A percentile compares a stretch with the other conserved stretches of the same genome.
These are phyloP conservation scores for Eucera pruinosa DNA, from an alignment of 2,888 invertebrate genomes.

Conservation along the genomic window DNA sequence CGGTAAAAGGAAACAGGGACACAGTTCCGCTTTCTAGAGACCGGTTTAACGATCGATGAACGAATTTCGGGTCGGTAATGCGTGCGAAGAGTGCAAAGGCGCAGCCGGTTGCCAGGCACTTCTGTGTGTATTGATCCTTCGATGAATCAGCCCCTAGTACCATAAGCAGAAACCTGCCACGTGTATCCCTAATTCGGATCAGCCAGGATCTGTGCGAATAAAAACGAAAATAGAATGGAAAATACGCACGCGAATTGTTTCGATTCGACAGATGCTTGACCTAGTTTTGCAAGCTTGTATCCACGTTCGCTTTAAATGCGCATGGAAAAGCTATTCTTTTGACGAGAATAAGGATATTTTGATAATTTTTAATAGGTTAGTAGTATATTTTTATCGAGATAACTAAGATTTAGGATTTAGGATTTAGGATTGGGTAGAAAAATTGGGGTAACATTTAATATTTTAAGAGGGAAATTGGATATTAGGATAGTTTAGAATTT, in stretches of 20 bases:
- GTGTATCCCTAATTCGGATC: constrained; percentile 63
- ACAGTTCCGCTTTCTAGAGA: not conserved
- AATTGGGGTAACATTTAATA: too few relatives aligned
- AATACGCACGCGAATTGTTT: not conserved
- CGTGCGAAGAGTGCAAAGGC: constrained; percentile 19
- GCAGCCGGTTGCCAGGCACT: constrained; percentile 52
- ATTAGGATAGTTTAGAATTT: too few relatives aligned
- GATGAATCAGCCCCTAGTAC: constrained; percentile 61
- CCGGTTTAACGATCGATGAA: not conserved
- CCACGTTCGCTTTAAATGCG: too few relatives aligned
- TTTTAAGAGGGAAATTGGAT: too few relatives aligned
- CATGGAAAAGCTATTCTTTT: too few relatives aligned
- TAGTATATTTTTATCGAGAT: too few relatives aligned
- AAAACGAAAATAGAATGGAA: constrained; percentile 1
- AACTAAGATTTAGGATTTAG: too few relatives aligned
- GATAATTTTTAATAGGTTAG: too few relatives aligned
- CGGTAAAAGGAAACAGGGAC: not conserved
- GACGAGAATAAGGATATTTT: too few relatives aligned
- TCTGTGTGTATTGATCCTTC: constrained; percentile 73
- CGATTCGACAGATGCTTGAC: constrained; percentile 11
- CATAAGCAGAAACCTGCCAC: constrained; percentile 68
- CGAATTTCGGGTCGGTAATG: constrained; percentile 25
- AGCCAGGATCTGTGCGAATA: constrained; percentile 1
- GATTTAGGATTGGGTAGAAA: too few relatives aligned
- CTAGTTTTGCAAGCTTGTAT: constrained; percentile 7